These are phyloP conservation scores for Mimas tiliae DNA, from an alignment of 2,888 invertebrate species.

Conservation along the genomic window DNA sequence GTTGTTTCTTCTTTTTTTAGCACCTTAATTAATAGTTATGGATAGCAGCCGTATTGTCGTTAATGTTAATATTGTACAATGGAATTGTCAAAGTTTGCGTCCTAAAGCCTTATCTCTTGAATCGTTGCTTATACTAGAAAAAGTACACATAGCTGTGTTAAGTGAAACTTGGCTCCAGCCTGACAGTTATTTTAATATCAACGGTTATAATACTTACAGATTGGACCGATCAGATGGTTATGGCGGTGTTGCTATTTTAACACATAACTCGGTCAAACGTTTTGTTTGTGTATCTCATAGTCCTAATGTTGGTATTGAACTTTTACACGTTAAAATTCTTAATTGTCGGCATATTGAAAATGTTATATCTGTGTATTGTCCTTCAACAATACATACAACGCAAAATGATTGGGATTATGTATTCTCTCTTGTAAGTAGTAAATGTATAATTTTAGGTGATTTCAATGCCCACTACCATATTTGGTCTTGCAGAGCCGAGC, in stretches of 20 bases:
- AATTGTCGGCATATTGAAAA: not conserved
- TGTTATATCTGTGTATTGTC: not conserved
- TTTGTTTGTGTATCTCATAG: not conserved
- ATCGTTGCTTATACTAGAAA: not conserved
- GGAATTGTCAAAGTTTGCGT: too few species aligned
- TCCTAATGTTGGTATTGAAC: not conserved
- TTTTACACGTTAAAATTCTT: not conserved
- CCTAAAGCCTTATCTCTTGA: not conserved
- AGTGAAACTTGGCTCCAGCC: slow-evolving; percentile 6
- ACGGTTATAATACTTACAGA: not conserved
- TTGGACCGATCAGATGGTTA: not conserved
- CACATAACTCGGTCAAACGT: not conserved
- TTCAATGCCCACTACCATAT: not conserved
- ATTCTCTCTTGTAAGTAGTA: not conserved
- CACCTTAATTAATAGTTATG: too few species aligned
- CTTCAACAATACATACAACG: too few species aligned
- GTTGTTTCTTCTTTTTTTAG: too few species aligned
- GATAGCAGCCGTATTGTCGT: not conserved
- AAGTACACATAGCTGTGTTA: not conserved
- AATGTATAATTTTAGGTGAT: not conserved
- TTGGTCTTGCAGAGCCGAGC: not conserved
- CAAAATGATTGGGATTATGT: too few species aligned
- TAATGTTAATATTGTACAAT: not conserved
- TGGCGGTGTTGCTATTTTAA: too few species aligned
- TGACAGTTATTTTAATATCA: too few species aligned